Evolutionary conservation across 2,797 vertebrate species (phyloP).

Genomic region (Hozukius guyotensis): DNA sequence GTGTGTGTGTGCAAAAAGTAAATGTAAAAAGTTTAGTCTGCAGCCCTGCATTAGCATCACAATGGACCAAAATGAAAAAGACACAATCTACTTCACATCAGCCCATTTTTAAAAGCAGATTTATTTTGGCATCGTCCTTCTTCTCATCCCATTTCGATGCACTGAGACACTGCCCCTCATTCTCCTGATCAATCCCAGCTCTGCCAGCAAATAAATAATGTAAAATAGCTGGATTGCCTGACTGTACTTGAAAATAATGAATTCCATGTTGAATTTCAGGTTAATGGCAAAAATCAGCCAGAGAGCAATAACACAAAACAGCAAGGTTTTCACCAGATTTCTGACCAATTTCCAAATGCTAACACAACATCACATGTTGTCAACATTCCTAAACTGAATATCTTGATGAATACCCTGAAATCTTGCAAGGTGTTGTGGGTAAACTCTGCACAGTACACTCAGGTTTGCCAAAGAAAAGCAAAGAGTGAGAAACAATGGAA

Average conservation of each 20-base stretch:
- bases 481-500: neutral
- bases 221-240: neutral
- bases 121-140: too few relatives aligned
- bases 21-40: too few relatives aligned
- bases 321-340: neutral
- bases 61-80: conserved; percentile 4
- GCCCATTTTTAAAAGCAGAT: too few relatives aligned
- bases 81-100: neutral
- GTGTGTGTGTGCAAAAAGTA: too few relatives aligned
- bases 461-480: neutral
- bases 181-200: too few relatives aligned
- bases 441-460: neutral
- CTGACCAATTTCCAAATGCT: neutral
- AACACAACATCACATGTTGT: neutral
- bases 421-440: neutral
- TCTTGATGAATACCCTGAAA: neutral
- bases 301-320: neutral
- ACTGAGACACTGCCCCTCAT: too few relatives aligned
- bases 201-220: neutral
- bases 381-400: neutral
- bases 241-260: neutral
- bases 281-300: neutral
- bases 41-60: neutral
- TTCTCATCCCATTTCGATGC: too few relatives aligned
- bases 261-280: neutral